Evolutionary conservation across 2,113 vertebrate genomes (phyloP), one percentile per base, ranked within the genome.

Genomic region (Tetraodon nigroviridis): DNA sequence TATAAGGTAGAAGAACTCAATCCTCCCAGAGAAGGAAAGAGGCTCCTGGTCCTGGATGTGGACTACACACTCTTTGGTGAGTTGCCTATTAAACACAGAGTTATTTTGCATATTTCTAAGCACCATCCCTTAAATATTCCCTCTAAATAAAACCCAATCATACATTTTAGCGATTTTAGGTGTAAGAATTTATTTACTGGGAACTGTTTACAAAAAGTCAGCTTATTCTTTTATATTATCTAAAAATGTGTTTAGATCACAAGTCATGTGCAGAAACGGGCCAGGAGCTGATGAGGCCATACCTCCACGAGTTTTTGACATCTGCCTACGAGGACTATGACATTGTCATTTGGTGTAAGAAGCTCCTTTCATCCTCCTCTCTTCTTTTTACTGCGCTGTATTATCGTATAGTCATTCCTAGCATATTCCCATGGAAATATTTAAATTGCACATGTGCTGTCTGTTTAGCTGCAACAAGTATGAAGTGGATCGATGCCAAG

Each of bases 401-500:
- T 24, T 22, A 37, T 32, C 8, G 5, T 32, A 32, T 15, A 49
- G 37, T 19, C 5, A 6, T n/a, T 53, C 14, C 2, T 6, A 48
- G 18, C 12, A 48, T 60, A 3, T 51, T 55, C 12, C 45, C 51
- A 37, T 55, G n/a, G 16, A 14, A 37, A 45, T 41, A 4, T 21
- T 32, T 16, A 48, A 51, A 5, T 55, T 32, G 18, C 15, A 41
- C 3, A 2, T 49, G 10, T 73, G 2, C 24, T 59, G 46, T 81
- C 24, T 82, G 81, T 78, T 83, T 77, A 99, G 97, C 97, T 90
- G 97, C 97, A 52, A 99, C 97, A 74, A 98, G 97, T 86, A 99
- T 99, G 97, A 99, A 99, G 88, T 99, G 97, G 97, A 99, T 99
- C 85, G 97, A 99, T 86, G 96, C 96, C 79, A 99, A 99, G 90